Evolutionary conservation across 2,113 vertebrate genomes (phyloP), one percentile per base, ranked within the genome.

Genomic region (Eurypyga helias): DNA sequence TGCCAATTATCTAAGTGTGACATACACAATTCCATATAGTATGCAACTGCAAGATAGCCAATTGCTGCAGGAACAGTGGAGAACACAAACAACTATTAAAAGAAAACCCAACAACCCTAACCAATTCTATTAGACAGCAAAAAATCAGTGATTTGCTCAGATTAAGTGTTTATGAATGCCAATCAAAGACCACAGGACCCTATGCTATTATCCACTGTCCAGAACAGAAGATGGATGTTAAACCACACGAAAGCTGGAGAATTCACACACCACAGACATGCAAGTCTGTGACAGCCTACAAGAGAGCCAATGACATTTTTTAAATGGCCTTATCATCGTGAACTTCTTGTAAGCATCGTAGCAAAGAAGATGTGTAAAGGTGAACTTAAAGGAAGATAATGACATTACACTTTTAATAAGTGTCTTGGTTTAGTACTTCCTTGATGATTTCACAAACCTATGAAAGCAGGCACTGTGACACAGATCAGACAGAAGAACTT

Each of bases 231-330:
- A 64, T 0, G 38, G 7, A 64, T 4, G 13, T 60, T 41, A 64
- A 64, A 76, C 10, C 36, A 62, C 16, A 45, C 57, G 49, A 67
- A 93, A 83, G 14, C 17, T 2, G 2, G 10, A 52, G 6, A 65
- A 4, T 60, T 86, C 41, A n/a, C 14, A 69, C 5, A n/a, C 13
- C 13, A 55, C 28, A 77, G 41, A 79, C 52, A 65, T 4, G 20
- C 9, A 79, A 94, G 17, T 2, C 29, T 11, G 5, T 1, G 3
- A 31, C 36, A 90, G 46, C 23, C 51, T 26, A 34, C 12, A 13
- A 0, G 0, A 80, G 2, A 80, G 21, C 1, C 17, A 24, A 14
- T 4, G 0, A n/a, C 3, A 17, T 25, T 4, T 4, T 54, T 67
- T 21, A 55, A 78, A 76, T 6, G 2, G 10, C 21, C 46, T n/a